These are phyloP conservation scores for Nansenia antarctica DNA, from an alignment of 2,113 vertebrate species.

Conservation along the genomic window DNA sequence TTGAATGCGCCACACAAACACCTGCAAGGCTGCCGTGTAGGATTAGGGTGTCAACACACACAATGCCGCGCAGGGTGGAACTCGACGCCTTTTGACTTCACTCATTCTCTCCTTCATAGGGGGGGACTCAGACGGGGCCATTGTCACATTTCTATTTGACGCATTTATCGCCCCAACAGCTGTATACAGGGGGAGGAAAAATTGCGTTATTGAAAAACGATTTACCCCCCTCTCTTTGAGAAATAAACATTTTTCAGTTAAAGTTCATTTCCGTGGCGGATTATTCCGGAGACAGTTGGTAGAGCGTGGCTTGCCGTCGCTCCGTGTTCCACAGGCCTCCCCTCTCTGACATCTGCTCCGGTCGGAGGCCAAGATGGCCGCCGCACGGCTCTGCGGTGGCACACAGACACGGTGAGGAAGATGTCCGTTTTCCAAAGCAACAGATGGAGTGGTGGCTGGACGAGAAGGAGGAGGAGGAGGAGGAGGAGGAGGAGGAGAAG, in stretches of 20 bases:
- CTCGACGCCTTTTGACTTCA: conserved; percentile 55
- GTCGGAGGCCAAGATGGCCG: conserved; percentile 45
- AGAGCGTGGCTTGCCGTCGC: conserved; percentile 35
- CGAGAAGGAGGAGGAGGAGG: conserved; percentile 12
- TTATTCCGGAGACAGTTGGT: conserved; percentile 27
- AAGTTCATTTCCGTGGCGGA: conserved; percentile 42
- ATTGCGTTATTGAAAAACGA: conserved; percentile 69
- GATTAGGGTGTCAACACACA: conserved; percentile 71
- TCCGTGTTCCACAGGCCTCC: conserved; percentile 14
- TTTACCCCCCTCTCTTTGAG: conserved; percentile 40
- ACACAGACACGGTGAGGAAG: conserved; percentile 13
- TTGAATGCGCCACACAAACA: conserved; percentile 69
- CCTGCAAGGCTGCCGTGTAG: conserved; percentile 64
- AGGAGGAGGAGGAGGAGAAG: conserved; percentile 27
- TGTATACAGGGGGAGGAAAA: conserved; percentile 32
- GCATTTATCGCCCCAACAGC: conserved; percentile 52
- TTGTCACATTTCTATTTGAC: conserved; percentile 61
- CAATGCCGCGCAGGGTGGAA: conserved; percentile 57
- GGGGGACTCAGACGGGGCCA: conserved; percentile 9
- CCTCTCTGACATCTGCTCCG: conserved; percentile 39
- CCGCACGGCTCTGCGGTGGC: conserved; percentile 17
- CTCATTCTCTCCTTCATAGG: background rate
- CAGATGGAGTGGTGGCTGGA: conserved; percentile 52
- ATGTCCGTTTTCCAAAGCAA: conserved; percentile 57
- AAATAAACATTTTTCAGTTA: conserved; percentile 75